These are phyloP conservation scores for Cathartes aura DNA, from an alignment of 2,113 vertebrate genomes.

Conservation along the genomic window DNA sequence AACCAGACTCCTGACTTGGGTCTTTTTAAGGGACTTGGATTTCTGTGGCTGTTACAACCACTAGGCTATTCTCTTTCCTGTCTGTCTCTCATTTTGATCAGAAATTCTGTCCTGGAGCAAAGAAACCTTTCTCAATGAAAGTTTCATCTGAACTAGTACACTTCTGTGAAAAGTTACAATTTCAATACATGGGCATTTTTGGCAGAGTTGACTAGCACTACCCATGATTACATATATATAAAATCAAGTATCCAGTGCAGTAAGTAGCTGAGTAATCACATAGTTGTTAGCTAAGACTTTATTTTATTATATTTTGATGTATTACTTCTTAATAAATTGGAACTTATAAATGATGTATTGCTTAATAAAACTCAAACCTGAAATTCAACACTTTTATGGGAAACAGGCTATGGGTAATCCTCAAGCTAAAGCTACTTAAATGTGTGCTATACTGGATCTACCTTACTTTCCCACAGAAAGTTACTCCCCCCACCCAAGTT, in stretches of 20 bases:
- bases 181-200: neutral
- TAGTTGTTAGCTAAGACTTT: neutral
- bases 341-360: slow-evolving; percentile 24
- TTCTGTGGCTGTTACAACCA: neutral
- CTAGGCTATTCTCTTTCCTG: neutral
- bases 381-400: neutral
- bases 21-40: neutral
- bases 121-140: neutral
- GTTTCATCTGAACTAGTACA: neutral
- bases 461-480: neutral
- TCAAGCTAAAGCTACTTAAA: neutral
- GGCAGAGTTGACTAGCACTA: neutral
- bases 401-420: neutral
- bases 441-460: neutral
- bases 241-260: neutral
- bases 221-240: neutral
- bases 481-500: neutral
- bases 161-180: neutral
- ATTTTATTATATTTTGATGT: slow-evolving; percentile 45
- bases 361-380: slow-evolving; percentile 28
- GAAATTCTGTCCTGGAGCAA: slow-evolving; percentile 7
- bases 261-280: slow-evolving; percentile 24
- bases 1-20: neutral
- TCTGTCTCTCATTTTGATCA: neutral
- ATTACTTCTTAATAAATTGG: slow-evolving; percentile 43